Base-by-base conservation (phyloP, 2,888 invertebrate species). In the Dynastes maya region DNA sequence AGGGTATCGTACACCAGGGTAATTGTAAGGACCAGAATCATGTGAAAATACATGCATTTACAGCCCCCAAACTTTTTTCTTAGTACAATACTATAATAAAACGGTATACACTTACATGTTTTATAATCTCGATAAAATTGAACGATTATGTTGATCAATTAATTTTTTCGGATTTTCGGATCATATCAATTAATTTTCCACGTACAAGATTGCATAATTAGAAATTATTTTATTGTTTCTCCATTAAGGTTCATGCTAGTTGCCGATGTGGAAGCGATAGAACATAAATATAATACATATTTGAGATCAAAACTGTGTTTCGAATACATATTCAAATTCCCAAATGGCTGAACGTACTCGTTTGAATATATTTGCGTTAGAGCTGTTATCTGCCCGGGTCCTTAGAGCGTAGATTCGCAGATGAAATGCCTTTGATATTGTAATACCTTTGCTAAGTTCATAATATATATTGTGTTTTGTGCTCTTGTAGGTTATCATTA, bases 381-480 rank as follows among this genome's bases (percentile, higher is more conserved):
- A 84, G 84, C 84, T 84, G 85, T 87, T 87, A 87, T 87, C 87
- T 86, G 83, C 80, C 49, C 58, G 82, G 83, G 86, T 85, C 86
- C 86, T 87, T 85, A 86, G 84, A 85, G 84, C 85, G 84, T 83
- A 83, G 87, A 86, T 86, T 87, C 86, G 84, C 85, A 86, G 87
- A 87, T 87, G 86, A 86, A 87, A 85, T 86, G 85, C 88, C 88
- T 88, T 88, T 88, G 88, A 88, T 88, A 88, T 88, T 88, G 86
- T 87, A 88, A 88, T 88, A 87, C 86, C 85, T 86, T 86, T 85
- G 85, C 85, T 86, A 85, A 86, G 84, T 87, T 86, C 84, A 88
- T 88, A 87, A 88, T 87, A 87, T 87, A 87, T 87, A 86, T 86
- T 86, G 85, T 85, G 83, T 83, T 84, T 85, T 83, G 83, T 85